These are phyloP conservation scores for Crypturellus tataupa DNA, from an alignment of 2,797 vertebrate genomes.

Conservation along the genomic window DNA sequence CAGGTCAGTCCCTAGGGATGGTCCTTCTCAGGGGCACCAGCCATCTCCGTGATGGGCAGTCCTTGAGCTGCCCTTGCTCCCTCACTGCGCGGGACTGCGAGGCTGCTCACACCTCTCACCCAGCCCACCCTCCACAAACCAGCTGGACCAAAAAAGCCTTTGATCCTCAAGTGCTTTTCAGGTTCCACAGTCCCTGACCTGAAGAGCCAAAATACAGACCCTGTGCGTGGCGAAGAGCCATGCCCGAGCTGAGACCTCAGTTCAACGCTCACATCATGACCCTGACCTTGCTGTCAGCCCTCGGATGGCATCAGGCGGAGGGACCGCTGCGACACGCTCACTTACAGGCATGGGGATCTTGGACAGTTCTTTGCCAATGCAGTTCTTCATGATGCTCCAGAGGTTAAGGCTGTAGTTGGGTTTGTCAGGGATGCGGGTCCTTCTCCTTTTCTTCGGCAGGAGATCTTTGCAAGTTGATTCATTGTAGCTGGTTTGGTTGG, in stretches of 20 bases:
- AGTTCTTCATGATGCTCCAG: constrained; percentile 90
- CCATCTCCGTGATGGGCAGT: background rate
- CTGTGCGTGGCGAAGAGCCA: background rate
- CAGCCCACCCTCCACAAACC: background rate
- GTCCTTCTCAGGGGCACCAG: background rate
- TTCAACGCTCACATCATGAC: rapidly evolving
- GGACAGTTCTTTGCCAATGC: constrained; percentile 86
- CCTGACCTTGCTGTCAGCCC: background rate
- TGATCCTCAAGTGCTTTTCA: background rate
- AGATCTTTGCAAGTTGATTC: constrained; percentile 60
- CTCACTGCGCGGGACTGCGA: background rate
- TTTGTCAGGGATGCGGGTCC: constrained; percentile 83
- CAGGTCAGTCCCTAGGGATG: background rate
- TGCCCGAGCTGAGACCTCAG: rapidly evolving
- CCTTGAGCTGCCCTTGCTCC: background rate
- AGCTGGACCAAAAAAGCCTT: background rate
- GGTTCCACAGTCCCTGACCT: too few relatives aligned
- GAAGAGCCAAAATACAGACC: background rate
- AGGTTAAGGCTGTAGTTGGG: constrained; percentile 89
- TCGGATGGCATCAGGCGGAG: background rate
- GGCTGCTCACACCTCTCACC: background rate
- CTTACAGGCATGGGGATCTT: constrained; percentile 87
- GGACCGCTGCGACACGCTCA: background rate
- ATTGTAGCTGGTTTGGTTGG: constrained; percentile 67
- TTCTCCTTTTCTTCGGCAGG: constrained; percentile 75